Conservation (phyloP, 2,113 vertebrate species). For the Suricata suricatta region DNA sequence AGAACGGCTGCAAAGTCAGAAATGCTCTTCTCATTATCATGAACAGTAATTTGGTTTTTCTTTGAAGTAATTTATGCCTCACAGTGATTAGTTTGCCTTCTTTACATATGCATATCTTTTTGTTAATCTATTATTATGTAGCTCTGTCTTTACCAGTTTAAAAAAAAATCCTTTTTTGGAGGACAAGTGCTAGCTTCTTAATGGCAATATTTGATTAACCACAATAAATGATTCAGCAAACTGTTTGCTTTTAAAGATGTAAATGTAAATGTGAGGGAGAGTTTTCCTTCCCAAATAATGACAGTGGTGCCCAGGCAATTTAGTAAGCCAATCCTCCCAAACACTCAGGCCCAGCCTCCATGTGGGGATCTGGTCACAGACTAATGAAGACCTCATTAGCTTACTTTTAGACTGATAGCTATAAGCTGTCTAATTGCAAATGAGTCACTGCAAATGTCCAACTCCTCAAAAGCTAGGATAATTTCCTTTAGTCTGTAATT, state of each 20-base stretch:
- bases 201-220: not conserved
- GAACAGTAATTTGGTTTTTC: slow-evolving; percentile 12
- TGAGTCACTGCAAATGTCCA: not conserved
- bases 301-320: not conserved
- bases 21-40: not conserved
- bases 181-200: not conserved
- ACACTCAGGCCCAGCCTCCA: not conserved
- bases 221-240: slow-evolving; percentile 26
- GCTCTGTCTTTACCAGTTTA: not conserved
- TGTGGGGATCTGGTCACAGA: not conserved
- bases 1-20: not conserved
- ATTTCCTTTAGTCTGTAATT: not conserved
- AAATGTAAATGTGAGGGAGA: not conserved
- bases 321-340: not conserved
- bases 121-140: slow-evolving; percentile 7
- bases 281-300: slow-evolving; percentile 9
- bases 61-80: slow-evolving; percentile 28
- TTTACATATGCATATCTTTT: slow-evolving; percentile 44
- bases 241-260: slow-evolving; percentile 22
- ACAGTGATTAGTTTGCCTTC: not conserved
- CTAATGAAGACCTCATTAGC: not conserved
- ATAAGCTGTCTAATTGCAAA: slow-evolving; percentile 9
- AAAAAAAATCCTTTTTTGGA: not conserved
- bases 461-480: not conserved
- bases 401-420: not conserved